phyloP scores from a whole-genome alignment of 1,140 invertebrate species.

The Pseudoatta argentina region DNA sequence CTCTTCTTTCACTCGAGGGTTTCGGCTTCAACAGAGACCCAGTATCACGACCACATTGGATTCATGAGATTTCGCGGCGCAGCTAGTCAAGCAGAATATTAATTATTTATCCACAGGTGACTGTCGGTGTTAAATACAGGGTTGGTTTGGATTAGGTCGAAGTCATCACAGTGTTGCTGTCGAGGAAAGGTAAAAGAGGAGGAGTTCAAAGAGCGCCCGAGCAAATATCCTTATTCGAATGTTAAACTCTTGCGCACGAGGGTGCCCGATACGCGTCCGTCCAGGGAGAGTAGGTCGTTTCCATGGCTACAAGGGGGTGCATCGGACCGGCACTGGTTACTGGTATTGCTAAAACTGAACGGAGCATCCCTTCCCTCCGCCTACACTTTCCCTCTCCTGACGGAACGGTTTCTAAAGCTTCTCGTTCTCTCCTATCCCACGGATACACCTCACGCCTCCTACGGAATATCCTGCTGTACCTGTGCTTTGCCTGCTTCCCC shows the following conservation, averaged over 20 bases:
- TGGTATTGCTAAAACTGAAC: conserved; percentile 81
- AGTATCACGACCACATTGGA: neutral
- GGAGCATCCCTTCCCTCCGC: conserved; percentile 56
- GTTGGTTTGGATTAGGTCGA: neutral
- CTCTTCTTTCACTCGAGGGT: no score
- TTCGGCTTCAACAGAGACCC: no score
- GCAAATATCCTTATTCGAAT: conserved; percentile 79
- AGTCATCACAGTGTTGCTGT: neutral
- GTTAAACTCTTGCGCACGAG: conserved; percentile 77
- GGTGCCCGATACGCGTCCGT: conserved; percentile 80
- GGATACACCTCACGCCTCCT: conserved; percentile 61
- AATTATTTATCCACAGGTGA: conserved; percentile 36
- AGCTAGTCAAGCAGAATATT: neutral
- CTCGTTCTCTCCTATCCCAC: conserved; percentile 47
- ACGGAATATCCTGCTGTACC: conserved; percentile 75
- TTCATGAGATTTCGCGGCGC: neutral
- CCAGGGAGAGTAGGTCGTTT: conserved; percentile 86
- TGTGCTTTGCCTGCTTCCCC: conserved; percentile 31
- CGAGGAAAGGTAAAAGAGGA: no score
- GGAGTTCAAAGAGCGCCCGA: conserved; percentile 58
- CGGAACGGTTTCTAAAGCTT: conserved; percentile 59
- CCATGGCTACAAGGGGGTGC: conserved; percentile 83
- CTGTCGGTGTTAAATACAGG: conserved; percentile 14
- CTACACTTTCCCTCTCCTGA: conserved; percentile 52
- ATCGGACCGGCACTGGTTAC: conserved; percentile 82